Conservation (phyloP, 2,888 invertebrate genomes). For the Petrolisthes manimaculis region DNA sequence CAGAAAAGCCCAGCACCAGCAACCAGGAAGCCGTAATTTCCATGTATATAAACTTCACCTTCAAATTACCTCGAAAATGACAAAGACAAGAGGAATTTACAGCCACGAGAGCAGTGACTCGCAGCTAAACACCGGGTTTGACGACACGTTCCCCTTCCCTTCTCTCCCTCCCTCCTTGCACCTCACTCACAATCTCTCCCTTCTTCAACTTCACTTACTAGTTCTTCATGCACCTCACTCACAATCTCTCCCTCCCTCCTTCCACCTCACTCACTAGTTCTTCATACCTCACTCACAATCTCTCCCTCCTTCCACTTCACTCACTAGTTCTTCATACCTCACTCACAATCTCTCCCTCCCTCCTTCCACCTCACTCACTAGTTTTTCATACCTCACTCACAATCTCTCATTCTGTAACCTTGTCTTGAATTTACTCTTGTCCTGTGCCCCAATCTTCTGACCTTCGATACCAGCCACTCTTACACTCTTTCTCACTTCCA, state of each 20-base stretch:
- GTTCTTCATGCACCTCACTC: no score
- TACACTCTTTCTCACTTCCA: no score
- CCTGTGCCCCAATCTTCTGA: not conserved
- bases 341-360: not conserved
- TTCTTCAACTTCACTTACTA: no score
- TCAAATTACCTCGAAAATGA: conserved; percentile 5
- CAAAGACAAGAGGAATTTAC: conserved; percentile 4
- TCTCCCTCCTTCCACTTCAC: not conserved
- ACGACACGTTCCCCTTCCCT: no score
- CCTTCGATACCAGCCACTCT: not conserved
- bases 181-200: no score
- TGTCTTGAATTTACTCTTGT: not conserved
- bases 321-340: not conserved
- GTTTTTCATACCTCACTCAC: not conserved
- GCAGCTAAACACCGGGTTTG: conserved; percentile 1
- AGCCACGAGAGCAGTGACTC: not conserved
- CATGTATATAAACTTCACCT: conserved; percentile 3
- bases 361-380: not conserved
- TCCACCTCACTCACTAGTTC: no score
- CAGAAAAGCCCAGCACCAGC: not conserved
- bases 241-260: no score
- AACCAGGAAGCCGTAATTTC: conserved; percentile 5
- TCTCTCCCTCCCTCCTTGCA: no score
- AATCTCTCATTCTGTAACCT: no score
- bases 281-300: not conserved